phyloP scores from a whole-genome alignment of 2,888 invertebrate genomes.

The Lydus trimaculatus region DNA sequence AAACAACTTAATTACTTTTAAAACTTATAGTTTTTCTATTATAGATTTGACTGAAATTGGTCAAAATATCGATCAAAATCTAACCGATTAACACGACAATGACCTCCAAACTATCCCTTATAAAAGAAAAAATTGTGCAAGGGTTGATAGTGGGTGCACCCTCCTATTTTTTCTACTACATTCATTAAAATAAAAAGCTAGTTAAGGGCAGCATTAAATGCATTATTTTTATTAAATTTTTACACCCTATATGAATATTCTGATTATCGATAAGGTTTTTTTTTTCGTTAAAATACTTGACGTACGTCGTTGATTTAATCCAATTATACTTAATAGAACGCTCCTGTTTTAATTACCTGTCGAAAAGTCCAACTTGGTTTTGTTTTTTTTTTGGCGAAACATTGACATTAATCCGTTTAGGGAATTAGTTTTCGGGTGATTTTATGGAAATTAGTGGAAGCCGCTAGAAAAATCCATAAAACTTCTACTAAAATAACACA shows the following conservation, averaged over 20 bases:
- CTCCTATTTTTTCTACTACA: slow-evolving; percentile 32
- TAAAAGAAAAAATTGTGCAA: slow-evolving; percentile 42
- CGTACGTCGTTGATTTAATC: slow-evolving; percentile 25
- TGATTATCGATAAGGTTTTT: background rate
- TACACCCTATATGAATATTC: slow-evolving; percentile 17
- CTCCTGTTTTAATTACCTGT: slow-evolving; percentile 28
- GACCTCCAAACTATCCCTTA: slow-evolving; percentile 44
- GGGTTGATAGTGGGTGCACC: slow-evolving; percentile 38
- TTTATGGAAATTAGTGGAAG: background rate
- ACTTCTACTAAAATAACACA: background rate
- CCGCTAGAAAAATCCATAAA: background rate
- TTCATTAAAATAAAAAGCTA: slow-evolving; percentile 17
- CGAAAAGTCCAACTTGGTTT: slow-evolving; percentile 24
- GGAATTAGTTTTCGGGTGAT: background rate
- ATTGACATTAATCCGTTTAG: slow-evolving; percentile 1
- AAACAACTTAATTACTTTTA: background rate
- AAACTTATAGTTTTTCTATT: too few relatives aligned
- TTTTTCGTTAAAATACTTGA: slow-evolving; percentile 8
- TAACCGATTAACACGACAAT: slow-evolving; percentile 40
- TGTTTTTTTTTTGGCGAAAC: slow-evolving; percentile 18
- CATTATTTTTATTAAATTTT: slow-evolving; percentile 28
- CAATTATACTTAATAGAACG: slow-evolving; percentile 27
- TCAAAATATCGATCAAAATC: background rate
- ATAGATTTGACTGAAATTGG: background rate
- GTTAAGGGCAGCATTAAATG: slow-evolving; percentile 15